phyloP scores from a whole-genome alignment of 2,797 vertebrate genomes.

The Tiaroga cobitis region DNA sequence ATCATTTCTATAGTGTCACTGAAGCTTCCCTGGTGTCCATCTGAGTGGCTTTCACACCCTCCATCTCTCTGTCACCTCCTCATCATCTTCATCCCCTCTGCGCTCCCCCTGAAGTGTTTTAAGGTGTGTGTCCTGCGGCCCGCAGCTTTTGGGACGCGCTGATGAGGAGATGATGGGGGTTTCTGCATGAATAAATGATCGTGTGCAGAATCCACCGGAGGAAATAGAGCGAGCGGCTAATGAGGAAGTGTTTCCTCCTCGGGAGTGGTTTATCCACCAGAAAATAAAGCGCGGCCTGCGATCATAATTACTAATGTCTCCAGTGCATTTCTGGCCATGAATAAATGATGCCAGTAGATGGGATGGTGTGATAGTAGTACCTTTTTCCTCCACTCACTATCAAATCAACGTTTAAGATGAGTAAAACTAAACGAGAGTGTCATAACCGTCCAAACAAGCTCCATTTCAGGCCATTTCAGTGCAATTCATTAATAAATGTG shows the following conservation, averaged over 20 bases:
- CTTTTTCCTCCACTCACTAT: constrained; percentile 18
- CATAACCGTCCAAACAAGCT: constrained; percentile 4
- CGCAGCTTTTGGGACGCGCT: constrained; percentile 44
- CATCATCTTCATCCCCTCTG: constrained; percentile 54
- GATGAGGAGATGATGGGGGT: constrained; percentile 58
- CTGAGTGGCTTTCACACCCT: constrained; percentile 56
- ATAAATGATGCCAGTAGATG: constrained; percentile 61
- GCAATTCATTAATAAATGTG: constrained; percentile 30
- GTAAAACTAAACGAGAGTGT: constrained; percentile 39
- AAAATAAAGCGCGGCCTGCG: constrained; percentile 59
- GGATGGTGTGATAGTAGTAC: constrained; percentile 46
- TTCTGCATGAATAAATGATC: constrained; percentile 70
- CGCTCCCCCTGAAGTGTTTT: constrained; percentile 60
- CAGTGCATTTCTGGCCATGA: constrained; percentile 60
- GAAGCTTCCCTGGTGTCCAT: constrained; percentile 46
- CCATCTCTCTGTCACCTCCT: constrained; percentile 35
- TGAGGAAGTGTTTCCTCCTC: constrained; percentile 60
- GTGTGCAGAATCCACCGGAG: constrained; percentile 53
- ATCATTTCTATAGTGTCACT: constrained; percentile 48
- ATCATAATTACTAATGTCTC: constrained; percentile 62
- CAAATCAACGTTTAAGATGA: constrained; percentile 56
- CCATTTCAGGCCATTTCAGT: constrained; percentile 17
- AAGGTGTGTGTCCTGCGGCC: constrained; percentile 42
- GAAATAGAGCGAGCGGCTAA: constrained; percentile 63
- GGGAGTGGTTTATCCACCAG: constrained; percentile 59